phyloP scores from a whole-genome alignment of 2,113 vertebrate genomes.

The Tachycineta bicolor region DNA sequence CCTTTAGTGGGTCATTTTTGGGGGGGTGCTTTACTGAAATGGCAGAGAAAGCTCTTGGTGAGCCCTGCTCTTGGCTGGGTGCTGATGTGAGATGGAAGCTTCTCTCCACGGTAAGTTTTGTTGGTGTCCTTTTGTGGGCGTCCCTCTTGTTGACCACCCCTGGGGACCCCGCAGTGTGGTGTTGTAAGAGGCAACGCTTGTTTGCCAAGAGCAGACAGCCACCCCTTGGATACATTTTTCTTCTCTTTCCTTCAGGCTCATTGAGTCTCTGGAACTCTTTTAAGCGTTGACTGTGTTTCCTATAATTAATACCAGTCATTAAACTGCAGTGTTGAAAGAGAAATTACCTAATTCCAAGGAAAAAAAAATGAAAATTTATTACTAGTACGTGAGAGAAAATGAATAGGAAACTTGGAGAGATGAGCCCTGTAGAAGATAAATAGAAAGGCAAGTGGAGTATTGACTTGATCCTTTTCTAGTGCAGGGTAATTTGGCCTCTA shows the following conservation, averaged over 20 bases:
- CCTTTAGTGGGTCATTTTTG: neutral
- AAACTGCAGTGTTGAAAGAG: constrained; percentile 70
- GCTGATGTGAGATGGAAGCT: neutral
- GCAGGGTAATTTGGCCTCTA: constrained; percentile 78
- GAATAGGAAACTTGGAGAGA: constrained; percentile 68
- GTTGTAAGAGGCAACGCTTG: neutral
- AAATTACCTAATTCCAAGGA: constrained; percentile 76
- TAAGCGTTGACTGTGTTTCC: constrained; percentile 54
- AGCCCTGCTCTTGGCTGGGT: neutral
- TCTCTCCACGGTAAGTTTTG: neutral
- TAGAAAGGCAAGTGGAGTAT: constrained; percentile 79
- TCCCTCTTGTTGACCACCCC: neutral
- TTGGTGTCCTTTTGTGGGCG: rapidly evolving
- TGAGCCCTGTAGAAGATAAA: constrained; percentile 73
- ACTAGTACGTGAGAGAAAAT: constrained; percentile 70
- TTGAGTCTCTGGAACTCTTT: constrained; percentile 45
- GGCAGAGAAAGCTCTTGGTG: neutral
- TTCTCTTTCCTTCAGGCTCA: neutral
- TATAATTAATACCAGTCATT: constrained; percentile 78
- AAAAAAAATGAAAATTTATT: constrained; percentile 76
- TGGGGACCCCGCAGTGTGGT: too few species aligned
- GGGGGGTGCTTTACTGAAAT: neutral
- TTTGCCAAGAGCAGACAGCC: neutral
- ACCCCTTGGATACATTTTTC: neutral
- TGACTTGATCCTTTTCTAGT: constrained; percentile 79